Base-by-base conservation (phyloP, 1,140 invertebrate genomes). In the Alviniconcha marisindica region DNA sequence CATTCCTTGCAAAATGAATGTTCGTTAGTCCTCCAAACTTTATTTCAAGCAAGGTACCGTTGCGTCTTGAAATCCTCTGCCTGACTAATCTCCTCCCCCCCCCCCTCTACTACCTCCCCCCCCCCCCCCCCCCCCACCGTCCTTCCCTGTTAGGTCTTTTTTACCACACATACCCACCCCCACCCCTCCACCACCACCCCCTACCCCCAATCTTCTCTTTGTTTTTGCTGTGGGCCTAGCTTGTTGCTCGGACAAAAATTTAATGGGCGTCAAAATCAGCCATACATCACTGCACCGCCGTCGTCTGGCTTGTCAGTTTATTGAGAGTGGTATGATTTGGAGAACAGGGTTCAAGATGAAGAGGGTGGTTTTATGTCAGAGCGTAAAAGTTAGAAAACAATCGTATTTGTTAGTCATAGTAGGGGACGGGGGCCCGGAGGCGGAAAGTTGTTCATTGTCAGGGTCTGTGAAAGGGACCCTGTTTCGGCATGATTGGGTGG, bases 401-500 rank as follows among this genome's bases (percentile, higher is more conserved):
- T 21, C 63, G 63, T 69, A 69, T 69, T 69, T 69, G 63, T 69
- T 28, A 69, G 44, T 48, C 44, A 48, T 48, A 18, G 44, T 10
- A 69, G 63, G n/a, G n/a, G n/a, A n/a, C n/a, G 5, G 63, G 63
- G 28, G 63, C n/a, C 15, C 24, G 31, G 3, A 31, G n/a, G 63
- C 15, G 28, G 33, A 31, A 66, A 33, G 63, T 24, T 33, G 5
- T 18, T 12, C 31, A 66, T 28, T 28, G 63, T 12, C 14, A n/a
- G 33, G 28, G 63, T n/a, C 5, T 15, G 63, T 31, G 63, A 28
- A 28, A 28, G 63, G 5, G 5, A 36, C 10, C 36, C 31, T 42
- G 69, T 71, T 71, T 71, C 69, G 38, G 69, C 69, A 31, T 71
- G 69, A 71, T 71, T 71, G 69, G 69, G 38, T 21, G 36, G 36